These are phyloP conservation scores for Polylopha cassiicola DNA, from an alignment of 2,888 invertebrate genomes.

Conservation along the genomic window DNA sequence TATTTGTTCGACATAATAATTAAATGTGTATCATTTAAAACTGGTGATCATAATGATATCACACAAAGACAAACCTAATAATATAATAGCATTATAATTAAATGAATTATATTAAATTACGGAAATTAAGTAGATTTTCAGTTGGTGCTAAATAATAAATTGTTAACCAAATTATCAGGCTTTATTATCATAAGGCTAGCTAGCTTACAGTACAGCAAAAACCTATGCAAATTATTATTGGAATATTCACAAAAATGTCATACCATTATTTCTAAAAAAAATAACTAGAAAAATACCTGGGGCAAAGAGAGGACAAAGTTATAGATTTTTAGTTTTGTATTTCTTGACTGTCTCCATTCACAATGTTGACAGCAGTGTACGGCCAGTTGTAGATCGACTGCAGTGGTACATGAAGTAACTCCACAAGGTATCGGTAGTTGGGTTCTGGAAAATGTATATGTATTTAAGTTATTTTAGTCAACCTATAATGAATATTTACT, in stretches of 20 bases:
- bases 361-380: constrained; percentile 39
- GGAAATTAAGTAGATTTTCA: constrained; percentile 13
- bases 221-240: constrained; percentile 12
- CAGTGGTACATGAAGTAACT: constrained; percentile 91
- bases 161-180: constrained; percentile 23
- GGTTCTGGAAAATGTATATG: constrained; percentile 88
- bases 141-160: constrained; percentile 13
- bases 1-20: too few species aligned
- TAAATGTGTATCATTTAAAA: constrained; percentile 7
- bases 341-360: constrained; percentile 55
- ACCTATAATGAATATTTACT: too few species aligned
- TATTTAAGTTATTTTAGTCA: too few species aligned
- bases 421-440: constrained; percentile 89
- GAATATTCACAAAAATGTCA: constrained; percentile 13
- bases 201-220: constrained; percentile 3
- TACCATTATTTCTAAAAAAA: constrained; percentile 14
- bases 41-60: constrained; percentile 3
- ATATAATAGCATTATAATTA: constrained; percentile 9
- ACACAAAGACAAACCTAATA: constrained; percentile 16
- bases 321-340: constrained; percentile 34
- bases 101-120: constrained; percentile 20
- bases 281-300: constrained; percentile 15
- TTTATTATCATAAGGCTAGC: constrained; percentile 28
- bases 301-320: constrained; percentile 10
- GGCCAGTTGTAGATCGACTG: constrained; percentile 86